Percentiles rank a stretch among this genome's conserved stretches.
Conservation (phyloP, 2,113 vertebrate genomes). For the Platichthys flesus region DNA sequence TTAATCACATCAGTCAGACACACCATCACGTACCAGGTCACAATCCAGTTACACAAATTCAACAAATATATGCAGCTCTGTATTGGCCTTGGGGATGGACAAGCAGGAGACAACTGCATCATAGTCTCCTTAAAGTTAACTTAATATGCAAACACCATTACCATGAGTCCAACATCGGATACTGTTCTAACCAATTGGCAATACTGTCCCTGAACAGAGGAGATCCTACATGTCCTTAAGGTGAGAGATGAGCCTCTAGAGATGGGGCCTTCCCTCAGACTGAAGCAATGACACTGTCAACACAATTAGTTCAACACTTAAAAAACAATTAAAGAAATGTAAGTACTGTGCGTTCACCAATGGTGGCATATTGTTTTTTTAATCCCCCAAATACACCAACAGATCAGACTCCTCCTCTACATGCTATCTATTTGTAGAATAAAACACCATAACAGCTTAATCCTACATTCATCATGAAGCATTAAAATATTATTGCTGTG, state of each 20-base stretch:
- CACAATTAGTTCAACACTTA: not conserved
- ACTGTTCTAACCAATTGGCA: too few relatives aligned
- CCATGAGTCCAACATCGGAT: too few relatives aligned
- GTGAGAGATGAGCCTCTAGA: constrained; percentile 34
- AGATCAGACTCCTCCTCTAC: not conserved
- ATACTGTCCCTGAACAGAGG: too few relatives aligned
- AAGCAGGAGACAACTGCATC: too few relatives aligned
- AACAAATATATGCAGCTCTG: not conserved
- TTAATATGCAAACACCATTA: not conserved
- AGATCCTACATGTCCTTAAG: constrained; percentile 6
- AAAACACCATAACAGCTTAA: constrained; percentile 8
- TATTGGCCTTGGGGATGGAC: not conserved
- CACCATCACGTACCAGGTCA: not conserved
- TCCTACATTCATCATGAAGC: constrained; percentile 20
- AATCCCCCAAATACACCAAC: not conserved
- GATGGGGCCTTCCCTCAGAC: constrained; percentile 10
- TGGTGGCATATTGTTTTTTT: too few relatives aligned
- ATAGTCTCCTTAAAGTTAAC: too few relatives aligned
- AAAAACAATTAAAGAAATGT: not conserved
- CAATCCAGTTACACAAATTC: not conserved
- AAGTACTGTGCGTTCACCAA: too few relatives aligned
- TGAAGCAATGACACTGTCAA: too few relatives aligned
- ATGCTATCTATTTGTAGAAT: constrained; percentile 11
- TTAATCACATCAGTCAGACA: too few relatives aligned
- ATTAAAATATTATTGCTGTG: not conserved